Percentiles rank a stretch among this genome's conserved stretches.
phyloP scores from a whole-genome alignment of 2,113 vertebrate species.

The Sialia sialis region DNA sequence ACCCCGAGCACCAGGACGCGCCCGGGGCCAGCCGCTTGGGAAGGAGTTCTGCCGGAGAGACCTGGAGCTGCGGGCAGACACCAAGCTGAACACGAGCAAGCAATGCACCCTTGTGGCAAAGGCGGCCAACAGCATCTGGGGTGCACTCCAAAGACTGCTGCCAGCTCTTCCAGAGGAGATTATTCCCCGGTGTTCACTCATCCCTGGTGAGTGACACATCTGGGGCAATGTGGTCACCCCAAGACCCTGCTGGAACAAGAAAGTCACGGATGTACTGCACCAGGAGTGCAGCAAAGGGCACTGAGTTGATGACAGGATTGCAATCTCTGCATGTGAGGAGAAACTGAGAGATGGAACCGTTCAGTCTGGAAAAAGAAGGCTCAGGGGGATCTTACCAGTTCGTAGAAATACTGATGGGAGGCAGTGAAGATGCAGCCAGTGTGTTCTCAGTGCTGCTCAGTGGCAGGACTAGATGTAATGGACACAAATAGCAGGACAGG shows the following conservation, averaged over 20 bases:
- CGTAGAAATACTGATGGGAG: neutral
- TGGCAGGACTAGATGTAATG: neutral
- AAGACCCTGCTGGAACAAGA: accelerated
- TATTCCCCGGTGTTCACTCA: neutral
- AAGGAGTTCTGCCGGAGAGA: neutral
- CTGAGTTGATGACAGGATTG: neutral
- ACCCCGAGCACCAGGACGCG: accelerated
- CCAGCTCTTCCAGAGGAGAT: neutral
- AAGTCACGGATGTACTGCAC: neutral
- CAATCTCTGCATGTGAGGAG: neutral
- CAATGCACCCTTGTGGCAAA: neutral
- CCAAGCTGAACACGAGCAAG: neutral
- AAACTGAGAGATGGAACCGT: neutral
- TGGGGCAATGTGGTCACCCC: neutral
- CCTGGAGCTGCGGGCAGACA: neutral
- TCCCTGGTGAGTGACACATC: neutral
- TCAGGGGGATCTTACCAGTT: neutral
- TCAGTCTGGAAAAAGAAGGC: neutral
- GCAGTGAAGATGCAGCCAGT: neutral
- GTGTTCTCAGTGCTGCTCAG: neutral
- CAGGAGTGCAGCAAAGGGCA: neutral
- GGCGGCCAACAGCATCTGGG: neutral
- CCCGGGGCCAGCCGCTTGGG: accelerated
- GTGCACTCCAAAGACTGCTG: accelerated
- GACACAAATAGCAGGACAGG: neutral